Evolutionary conservation across 1,140 invertebrate genomes (phyloP).

Genomic region (Drosophila sturtevanti): DNA sequence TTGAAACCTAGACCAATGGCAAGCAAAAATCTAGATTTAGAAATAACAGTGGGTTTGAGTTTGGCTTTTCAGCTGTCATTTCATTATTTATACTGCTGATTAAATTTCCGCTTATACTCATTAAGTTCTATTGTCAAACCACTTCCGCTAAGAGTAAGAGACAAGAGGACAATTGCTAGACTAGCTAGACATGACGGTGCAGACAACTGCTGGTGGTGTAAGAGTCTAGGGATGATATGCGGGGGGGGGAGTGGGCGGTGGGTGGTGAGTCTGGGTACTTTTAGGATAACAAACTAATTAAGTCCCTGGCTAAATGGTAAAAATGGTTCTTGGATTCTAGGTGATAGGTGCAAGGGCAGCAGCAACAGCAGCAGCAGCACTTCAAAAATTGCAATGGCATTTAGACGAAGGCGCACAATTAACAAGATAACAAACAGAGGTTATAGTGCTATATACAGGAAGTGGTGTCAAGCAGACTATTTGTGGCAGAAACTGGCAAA

Average conservation of each 20-base stretch:
- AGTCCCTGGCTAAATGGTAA: constrained; percentile 64
- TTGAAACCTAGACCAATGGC: constrained; percentile 36
- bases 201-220: constrained; percentile 37
- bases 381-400: constrained; percentile 73
- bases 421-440: constrained; percentile 60
- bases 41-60: constrained; percentile 13
- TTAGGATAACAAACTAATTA: constrained; percentile 75
- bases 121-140: constrained; percentile 79
- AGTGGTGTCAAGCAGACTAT: too few species aligned
- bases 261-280: neutral
- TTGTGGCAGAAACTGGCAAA: constrained; percentile 38
- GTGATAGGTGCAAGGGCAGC: constrained; percentile 64
- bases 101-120: constrained; percentile 81
- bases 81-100: constrained; percentile 81
- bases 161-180: constrained; percentile 35
- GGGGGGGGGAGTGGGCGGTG: neutral
- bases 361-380: constrained; percentile 34
- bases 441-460: too few species aligned
- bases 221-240: too few species aligned
- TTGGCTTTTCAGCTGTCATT: constrained; percentile 73
- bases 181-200: constrained; percentile 47
- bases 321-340: constrained; percentile 41
- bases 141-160: constrained; percentile 52
- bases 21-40: neutral
- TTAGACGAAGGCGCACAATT: constrained; percentile 58